phyloP scores from a whole-genome alignment of 2,113 vertebrate species.

The Bos indicus region DNA sequence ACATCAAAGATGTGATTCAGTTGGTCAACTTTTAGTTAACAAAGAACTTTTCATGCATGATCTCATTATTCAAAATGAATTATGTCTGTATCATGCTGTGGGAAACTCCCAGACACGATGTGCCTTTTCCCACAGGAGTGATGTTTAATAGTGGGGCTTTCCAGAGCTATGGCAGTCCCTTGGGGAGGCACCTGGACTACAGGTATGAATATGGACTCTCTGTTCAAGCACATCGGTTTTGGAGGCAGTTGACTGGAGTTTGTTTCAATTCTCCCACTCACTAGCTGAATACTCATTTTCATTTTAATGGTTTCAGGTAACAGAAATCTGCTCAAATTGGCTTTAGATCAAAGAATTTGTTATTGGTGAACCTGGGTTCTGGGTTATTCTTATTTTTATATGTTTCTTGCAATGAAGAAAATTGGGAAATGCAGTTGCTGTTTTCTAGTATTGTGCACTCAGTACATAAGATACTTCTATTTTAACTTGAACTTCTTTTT shows the following conservation, averaged over 20 bases:
- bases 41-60: neutral
- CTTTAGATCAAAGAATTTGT: neutral
- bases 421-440: neutral
- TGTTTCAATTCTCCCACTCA: neutral
- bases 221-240: neutral
- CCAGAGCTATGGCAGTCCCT: neutral
- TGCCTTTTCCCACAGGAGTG: neutral
- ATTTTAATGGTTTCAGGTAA: neutral
- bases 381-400: neutral
- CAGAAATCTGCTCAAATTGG: neutral
- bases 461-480: neutral
- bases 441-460: neutral
- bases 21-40: neutral
- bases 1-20: neutral
- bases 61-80: neutral
- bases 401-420: constrained; percentile 10
- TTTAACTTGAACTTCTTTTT: neutral
- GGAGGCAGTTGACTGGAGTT: neutral
- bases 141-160: neutral
- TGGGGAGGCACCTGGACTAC: neutral
- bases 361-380: neutral
- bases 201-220: neutral
- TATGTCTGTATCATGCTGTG: neutral
- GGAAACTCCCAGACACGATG: neutral
- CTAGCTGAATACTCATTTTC: neutral